Conservation (phyloP, 2,113 vertebrate species). For the Egretta garzetta region DNA sequence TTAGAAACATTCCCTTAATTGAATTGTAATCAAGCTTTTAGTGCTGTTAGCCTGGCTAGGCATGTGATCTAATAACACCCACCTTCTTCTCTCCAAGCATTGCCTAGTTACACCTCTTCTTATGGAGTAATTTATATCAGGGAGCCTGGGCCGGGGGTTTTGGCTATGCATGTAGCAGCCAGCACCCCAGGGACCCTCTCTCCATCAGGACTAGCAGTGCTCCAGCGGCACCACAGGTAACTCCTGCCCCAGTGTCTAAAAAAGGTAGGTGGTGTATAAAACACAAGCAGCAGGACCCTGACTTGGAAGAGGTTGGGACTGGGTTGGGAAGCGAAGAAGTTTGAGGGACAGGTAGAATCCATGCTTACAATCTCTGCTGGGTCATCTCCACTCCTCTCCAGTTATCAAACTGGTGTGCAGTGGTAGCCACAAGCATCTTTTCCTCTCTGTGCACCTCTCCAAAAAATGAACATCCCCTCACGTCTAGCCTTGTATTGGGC, state of each 20-base stretch:
- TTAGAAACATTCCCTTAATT: slow-evolving; percentile 60
- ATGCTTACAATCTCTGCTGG: background rate
- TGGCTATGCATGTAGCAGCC: background rate
- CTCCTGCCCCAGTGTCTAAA: background rate
- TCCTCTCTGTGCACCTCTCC: background rate
- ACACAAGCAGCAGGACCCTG: background rate
- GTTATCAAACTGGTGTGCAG: background rate
- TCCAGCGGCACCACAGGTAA: background rate
- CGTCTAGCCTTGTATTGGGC: background rate
- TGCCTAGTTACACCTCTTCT: slow-evolving; percentile 33
- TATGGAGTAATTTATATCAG: background rate
- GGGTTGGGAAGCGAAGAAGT: background rate
- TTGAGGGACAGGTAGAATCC: background rate
- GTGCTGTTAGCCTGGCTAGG: slow-evolving; percentile 19
- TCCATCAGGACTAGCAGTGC: background rate
- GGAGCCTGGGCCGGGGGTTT: background rate
- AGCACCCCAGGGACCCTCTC: background rate
- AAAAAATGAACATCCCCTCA: background rate
- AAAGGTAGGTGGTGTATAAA: background rate
- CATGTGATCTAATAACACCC: slow-evolving; percentile 50
- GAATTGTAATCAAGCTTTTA: slow-evolving; percentile 64
- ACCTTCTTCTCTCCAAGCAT: slow-evolving; percentile 17
- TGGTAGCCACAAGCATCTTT: background rate
- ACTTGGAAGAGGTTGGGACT: accelerated
- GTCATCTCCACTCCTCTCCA: background rate